These are phyloP conservation scores for Lasioglossum baleicum DNA, from an alignment of 1,140 invertebrate genomes.

Conservation along the genomic window DNA sequence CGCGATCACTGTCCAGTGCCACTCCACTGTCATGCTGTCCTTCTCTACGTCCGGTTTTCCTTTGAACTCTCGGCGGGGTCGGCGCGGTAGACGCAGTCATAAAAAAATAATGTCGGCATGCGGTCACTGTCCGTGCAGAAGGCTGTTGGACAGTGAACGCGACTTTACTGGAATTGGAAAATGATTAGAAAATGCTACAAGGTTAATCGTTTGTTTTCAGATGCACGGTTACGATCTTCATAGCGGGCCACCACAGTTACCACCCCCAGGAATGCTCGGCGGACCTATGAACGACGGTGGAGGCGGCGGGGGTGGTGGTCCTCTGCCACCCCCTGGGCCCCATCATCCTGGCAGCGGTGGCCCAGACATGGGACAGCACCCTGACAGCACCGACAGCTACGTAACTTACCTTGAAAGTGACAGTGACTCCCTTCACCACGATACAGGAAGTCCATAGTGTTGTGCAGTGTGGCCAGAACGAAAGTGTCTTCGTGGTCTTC, in stretches of 20 bases:
- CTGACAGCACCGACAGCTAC: slow-evolving; percentile 92
- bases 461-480: slow-evolving; percentile 55
- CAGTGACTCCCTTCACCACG: slow-evolving; percentile 82
- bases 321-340: slow-evolving; percentile 81
- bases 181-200: too few relatives aligned
- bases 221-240: slow-evolving; percentile 93
- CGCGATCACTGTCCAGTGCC: too few relatives aligned
- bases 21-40: too few relatives aligned
- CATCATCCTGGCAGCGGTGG: slow-evolving; percentile 79
- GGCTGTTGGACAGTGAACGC: too few relatives aligned
- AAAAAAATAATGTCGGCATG: too few relatives aligned
- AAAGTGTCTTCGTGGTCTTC: slow-evolving; percentile 53
- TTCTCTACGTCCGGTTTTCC: too few relatives aligned
- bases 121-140: too few relatives aligned
- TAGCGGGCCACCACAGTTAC: slow-evolving; percentile 79
- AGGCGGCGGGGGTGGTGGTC: slow-evolving; percentile 68
- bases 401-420: slow-evolving; percentile 94
- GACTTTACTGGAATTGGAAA: too few relatives aligned
- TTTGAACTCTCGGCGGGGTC: too few relatives aligned
- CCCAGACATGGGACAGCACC: slow-evolving; percentile 83
- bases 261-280: slow-evolving; percentile 76
- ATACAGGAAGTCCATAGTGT: slow-evolving; percentile 83
- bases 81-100: too few relatives aligned
- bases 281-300: slow-evolving; percentile 73
- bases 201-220: slow-evolving; percentile 78